Conservation (phyloP, 2,888 invertebrate genomes). For the Melanostoma scalare region DNA sequence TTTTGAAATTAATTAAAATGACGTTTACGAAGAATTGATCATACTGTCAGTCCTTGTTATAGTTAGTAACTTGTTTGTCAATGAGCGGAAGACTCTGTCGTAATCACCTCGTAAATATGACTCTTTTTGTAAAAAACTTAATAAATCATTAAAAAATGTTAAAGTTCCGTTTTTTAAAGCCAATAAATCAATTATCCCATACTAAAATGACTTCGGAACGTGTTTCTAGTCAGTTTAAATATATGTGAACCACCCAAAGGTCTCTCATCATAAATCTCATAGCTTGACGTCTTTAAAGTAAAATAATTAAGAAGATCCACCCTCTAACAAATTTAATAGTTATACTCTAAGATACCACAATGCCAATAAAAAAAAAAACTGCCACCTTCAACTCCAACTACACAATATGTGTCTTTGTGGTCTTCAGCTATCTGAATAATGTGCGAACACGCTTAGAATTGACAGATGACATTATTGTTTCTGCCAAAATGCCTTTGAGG, state of each 20-base stretch:
- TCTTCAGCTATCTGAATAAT: conserved; percentile 35
- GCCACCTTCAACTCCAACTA: conserved; percentile 25
- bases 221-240: neutral
- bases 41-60: too few species aligned
- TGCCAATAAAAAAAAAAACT: conserved; percentile 31
- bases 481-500: conserved; percentile 40
- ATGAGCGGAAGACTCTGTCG: too few species aligned
- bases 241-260: neutral
- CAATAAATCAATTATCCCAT: too few species aligned
- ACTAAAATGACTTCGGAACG: too few species aligned
- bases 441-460: conserved; percentile 47
- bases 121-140: too few species aligned
- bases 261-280: conserved; percentile 42
- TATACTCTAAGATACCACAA: conserved; percentile 19
- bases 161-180: too few species aligned
- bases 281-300: conserved; percentile 24
- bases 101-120: too few species aligned
- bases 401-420: neutral
- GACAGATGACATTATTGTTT: conserved; percentile 55
- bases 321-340: conserved; percentile 55
- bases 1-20: too few species aligned
- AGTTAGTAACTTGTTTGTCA: too few species aligned
- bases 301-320: conserved; percentile 7
- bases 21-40: too few species aligned
- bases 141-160: too few species aligned